Conservation (phyloP, 1,140 invertebrate species). For the Drosophila orosa region DNA sequence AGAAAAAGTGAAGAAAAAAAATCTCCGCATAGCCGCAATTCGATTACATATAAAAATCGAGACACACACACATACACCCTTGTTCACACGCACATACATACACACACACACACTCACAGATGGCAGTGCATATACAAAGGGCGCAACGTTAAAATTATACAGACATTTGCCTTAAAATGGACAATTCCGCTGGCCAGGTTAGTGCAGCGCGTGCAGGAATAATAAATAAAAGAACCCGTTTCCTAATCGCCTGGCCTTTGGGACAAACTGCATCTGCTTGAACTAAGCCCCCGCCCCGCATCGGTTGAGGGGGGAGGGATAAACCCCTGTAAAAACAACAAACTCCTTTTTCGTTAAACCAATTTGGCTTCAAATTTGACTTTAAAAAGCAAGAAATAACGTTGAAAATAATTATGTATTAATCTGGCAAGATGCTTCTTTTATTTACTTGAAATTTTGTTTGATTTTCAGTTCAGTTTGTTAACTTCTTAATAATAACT, state of each 20-base stretch:
- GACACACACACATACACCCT: conserved; percentile 8
- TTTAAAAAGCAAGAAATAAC: not conserved
- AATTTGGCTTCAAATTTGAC: not conserved
- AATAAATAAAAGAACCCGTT: conserved; percentile 15
- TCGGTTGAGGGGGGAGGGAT: not conserved
- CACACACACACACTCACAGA: conserved; percentile 38
- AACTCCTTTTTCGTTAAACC: conserved; percentile 4
- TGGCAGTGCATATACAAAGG: conserved; percentile 61
- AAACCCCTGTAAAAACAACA: conserved; percentile 6
- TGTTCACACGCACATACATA: conserved; percentile 9
- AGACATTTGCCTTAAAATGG: conserved; percentile 56
- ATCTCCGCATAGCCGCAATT: conserved; percentile 31
- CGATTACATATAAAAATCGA: conserved; percentile 42
- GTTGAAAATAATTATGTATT: not conserved
- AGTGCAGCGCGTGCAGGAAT: conserved; percentile 26
- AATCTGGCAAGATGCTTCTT: not conserved
- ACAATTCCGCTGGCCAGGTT: conserved; percentile 59
- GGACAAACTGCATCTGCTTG: conserved; percentile 4
- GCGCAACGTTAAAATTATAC: conserved; percentile 61
- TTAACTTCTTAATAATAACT: not conserved
- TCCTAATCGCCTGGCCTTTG: conserved; percentile 16
- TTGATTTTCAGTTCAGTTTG: too few relatives aligned
- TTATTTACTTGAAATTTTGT: not conserved
- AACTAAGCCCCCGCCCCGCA: not conserved
- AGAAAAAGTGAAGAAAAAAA: conserved; percentile 19